Conservation (phyloP, 2,888 invertebrate genomes). For the Atherix ibis region DNA sequence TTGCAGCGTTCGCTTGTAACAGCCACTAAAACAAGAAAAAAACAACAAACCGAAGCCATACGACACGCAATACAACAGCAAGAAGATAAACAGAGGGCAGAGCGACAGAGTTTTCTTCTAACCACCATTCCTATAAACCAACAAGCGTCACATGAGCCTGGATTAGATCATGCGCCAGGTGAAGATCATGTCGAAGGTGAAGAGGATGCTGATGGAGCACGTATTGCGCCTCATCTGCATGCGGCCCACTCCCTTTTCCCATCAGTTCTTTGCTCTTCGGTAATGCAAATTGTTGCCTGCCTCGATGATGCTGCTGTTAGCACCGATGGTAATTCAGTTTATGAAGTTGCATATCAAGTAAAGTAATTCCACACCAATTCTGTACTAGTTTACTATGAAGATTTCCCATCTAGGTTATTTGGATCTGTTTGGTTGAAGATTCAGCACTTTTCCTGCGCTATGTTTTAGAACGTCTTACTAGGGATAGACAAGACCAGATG, state of each 20-base stretch:
- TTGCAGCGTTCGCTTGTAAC: conserved; percentile 81
- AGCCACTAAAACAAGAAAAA: conserved; percentile 95
- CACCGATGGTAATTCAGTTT: conserved; percentile 85
- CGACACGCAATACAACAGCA: conserved; percentile 88
- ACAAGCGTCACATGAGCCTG: conserved; percentile 93
- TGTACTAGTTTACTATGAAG: neutral
- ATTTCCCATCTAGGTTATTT: conserved; percentile 56
- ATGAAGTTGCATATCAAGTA: conserved; percentile 90
- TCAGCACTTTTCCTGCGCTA: conserved; percentile 90
- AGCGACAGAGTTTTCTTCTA: conserved; percentile 86
- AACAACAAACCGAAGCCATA: conserved; percentile 97
- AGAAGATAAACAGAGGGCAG: conserved; percentile 88
- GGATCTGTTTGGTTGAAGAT: conserved; percentile 97
- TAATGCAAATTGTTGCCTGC: conserved; percentile 84
- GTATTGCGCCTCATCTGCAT: conserved; percentile 70
- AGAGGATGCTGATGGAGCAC: conserved; percentile 47
- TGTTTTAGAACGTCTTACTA: conserved; percentile 85
- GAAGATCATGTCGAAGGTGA: conserved; percentile 80
- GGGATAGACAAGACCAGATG: conserved; percentile 87
- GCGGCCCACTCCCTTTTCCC: conserved; percentile 93
- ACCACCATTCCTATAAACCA: conserved; percentile 90
- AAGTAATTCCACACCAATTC: conserved; percentile 13
- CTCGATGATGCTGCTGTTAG: conserved; percentile 95
- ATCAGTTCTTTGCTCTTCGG: conserved; percentile 89
- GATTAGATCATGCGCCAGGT: conserved; percentile 62